Conservation (phyloP, 2,113 vertebrate genomes). For the Pseudonaja textilis region DNA sequence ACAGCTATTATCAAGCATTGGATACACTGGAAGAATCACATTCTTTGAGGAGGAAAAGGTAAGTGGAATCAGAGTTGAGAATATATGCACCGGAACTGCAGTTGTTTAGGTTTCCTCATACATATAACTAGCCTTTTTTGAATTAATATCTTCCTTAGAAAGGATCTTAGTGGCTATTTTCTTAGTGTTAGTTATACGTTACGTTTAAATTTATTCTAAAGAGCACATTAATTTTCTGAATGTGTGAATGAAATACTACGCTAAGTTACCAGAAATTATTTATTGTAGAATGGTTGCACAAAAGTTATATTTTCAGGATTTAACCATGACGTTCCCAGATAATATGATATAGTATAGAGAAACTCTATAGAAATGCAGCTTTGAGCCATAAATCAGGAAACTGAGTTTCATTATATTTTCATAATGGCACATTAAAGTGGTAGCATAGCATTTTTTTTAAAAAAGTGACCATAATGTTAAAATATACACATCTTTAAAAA, state of each 20-base stretch:
- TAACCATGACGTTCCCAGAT: constrained; percentile 13
- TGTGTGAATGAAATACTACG: constrained; percentile 21
- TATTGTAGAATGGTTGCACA: constrained; percentile 46
- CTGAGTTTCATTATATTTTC: not conserved
- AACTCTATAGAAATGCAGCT: not conserved
- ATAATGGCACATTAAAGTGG: not conserved
- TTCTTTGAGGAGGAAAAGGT: not conserved
- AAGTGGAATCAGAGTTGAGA: not conserved
- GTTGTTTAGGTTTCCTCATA: not conserved
- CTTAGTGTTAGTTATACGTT: constrained; percentile 27
- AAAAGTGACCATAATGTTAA: not conserved
- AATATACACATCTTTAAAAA: not conserved
- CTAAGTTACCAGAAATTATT: constrained; percentile 42
- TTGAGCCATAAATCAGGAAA: not conserved
- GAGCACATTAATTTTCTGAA: constrained; percentile 23
- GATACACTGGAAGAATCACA: not conserved
- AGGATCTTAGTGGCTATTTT: constrained; percentile 18
- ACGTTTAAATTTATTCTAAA: constrained; percentile 47
- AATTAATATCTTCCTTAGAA: not conserved
- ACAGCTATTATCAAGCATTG: not conserved
- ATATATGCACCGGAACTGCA: not conserved
- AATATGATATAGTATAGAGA: not conserved
- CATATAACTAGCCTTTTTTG: not conserved
- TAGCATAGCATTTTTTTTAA: rapidly evolving
- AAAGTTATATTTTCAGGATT: constrained; percentile 31